Percentiles rank a stretch among this genome's conserved stretches.
These are phyloP conservation scores for Hermetia illucens DNA, from an alignment of 1,140 invertebrate species.

Conservation along the genomic window DNA sequence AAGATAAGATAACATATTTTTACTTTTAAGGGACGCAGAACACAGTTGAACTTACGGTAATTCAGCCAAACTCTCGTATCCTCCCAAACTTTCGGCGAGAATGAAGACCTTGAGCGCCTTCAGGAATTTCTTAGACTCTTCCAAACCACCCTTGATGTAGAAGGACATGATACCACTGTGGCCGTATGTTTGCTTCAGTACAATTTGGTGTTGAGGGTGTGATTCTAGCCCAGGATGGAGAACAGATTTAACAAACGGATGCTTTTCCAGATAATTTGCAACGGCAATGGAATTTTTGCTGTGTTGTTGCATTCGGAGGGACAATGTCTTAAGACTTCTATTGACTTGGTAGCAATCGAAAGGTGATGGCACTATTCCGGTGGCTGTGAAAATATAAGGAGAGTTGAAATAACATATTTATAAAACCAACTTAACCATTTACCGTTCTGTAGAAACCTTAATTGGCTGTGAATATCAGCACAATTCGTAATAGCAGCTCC, in stretches of 20 bases:
- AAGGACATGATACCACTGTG: conserved; percentile 89
- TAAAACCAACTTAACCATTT: conserved; percentile 13
- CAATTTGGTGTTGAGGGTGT: conserved; percentile 81
- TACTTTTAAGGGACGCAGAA: background rate
- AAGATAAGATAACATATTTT: conserved; percentile 1
- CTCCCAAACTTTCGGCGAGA: conserved; percentile 91
- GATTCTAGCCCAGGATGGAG: conserved; percentile 77
- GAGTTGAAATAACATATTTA: conserved; percentile 2
- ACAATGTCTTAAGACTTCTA: conserved; percentile 86
- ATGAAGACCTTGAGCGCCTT: conserved; percentile 66
- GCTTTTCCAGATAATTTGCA: conserved; percentile 64
- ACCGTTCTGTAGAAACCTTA: conserved; percentile 87
- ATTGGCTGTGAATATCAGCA: conserved; percentile 50
- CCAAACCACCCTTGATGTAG: conserved; percentile 67
- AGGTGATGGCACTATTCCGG: conserved; percentile 87
- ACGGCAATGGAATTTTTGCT: conserved; percentile 62
- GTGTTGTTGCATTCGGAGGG: conserved; percentile 82
- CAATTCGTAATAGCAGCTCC: conserved; percentile 68
- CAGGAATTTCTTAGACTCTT: conserved; percentile 65
- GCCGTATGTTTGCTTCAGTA: conserved; percentile 70
- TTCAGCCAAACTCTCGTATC: conserved; percentile 84
- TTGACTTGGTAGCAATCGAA: conserved; percentile 93
- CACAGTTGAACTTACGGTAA: conserved; percentile 52
- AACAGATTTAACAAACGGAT: conserved; percentile 66
- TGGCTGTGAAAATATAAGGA: conserved; percentile 49